Evolutionary conservation across 1,140 invertebrate genomes (phyloP), one percentile per base, ranked within the genome.

Genomic region (Ephestia elutella): DNA sequence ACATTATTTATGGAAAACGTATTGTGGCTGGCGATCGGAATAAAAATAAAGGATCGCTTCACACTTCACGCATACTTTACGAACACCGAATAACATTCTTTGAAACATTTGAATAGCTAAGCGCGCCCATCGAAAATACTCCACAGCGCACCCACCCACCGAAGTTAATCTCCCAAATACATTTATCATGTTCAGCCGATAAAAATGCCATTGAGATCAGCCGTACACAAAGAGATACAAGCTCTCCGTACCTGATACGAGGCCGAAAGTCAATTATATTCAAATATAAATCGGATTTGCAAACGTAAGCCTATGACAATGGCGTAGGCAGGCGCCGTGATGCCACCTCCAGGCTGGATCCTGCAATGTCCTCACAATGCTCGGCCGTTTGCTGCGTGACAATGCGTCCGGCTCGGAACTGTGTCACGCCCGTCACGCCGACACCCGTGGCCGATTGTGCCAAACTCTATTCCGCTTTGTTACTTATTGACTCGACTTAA

Each of bases 201-300:
- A 87, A 87, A 87, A 87, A 87, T 82, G 71, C 80, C 80, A 79
- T 83, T 77, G 75, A 85, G 80, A 82, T 85, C 80, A 78, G 74
- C 50, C 73, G 64, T 65, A 76, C 68, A 87, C 84, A 87, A 87
- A 83, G 73, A 73, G 71, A 68, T 76, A 81, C 80, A 75, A 76
- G 73, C 73, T 73, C 77, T 72, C 63, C 67, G 73, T 87, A 84
- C 80, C 82, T 77, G 85, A 86, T 81, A 75, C 68, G 75, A 71
- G 78, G 71, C 81, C 76, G 75, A 82, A 80, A 86, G 82, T 87
- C 85, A 86, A 87, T 87, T 86, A 87, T 87, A 87, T 87, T 87
- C 82, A 87, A 87, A 87, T 87, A 87, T 83, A 87, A 87, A 87
- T 86, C 85, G 79, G 85, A 87, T 87, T 87, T 86, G 85, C 85